Percentiles rank a stretch among this genome's conserved stretches.
phyloP scores from a whole-genome alignment of 2,113 vertebrate species.

The Anarrhichthys ocellatus region DNA sequence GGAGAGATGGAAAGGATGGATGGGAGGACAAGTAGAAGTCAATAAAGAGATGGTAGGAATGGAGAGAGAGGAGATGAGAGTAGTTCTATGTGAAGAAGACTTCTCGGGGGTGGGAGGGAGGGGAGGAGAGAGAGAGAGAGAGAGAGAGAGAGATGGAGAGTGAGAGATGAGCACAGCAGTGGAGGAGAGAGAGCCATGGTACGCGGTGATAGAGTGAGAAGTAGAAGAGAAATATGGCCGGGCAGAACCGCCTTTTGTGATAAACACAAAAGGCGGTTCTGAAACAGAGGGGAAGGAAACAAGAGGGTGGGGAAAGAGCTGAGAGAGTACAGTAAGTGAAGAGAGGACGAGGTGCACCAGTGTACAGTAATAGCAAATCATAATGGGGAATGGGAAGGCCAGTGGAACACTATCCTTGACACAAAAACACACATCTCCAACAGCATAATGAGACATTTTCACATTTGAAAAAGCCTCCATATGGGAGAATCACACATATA shows the following conservation, averaged over 20 bases:
- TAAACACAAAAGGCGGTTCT: constrained; percentile 38
- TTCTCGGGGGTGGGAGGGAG: constrained; percentile 40
- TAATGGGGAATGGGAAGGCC: constrained; percentile 17
- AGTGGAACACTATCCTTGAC: background rate
- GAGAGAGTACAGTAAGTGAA: constrained; percentile 29
- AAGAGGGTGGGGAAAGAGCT: background rate
- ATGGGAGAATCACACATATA: constrained; percentile 27
- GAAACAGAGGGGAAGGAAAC: background rate
- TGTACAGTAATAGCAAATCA: constrained; percentile 38
- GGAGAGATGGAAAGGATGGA: constrained; percentile 77
- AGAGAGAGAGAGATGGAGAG: constrained; percentile 8
- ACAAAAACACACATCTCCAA: constrained; percentile 8
- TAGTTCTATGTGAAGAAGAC: constrained; percentile 71
- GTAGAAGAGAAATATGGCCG: constrained; percentile 41
- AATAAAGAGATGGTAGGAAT: constrained; percentile 77
- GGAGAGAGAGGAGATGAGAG: constrained; percentile 72
- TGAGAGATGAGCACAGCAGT: constrained; percentile 17
- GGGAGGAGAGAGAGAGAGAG: background rate
- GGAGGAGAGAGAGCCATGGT: constrained; percentile 33
- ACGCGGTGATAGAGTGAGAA: constrained; percentile 44
- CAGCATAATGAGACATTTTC: constrained; percentile 12
- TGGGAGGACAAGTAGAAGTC: constrained; percentile 79
- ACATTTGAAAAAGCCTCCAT: constrained; percentile 11
- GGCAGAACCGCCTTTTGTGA: constrained; percentile 19
- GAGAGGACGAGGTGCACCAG: constrained; percentile 23